phyloP scores from a whole-genome alignment of 2,797 vertebrate genomes.

The Xenops minutus region DNA sequence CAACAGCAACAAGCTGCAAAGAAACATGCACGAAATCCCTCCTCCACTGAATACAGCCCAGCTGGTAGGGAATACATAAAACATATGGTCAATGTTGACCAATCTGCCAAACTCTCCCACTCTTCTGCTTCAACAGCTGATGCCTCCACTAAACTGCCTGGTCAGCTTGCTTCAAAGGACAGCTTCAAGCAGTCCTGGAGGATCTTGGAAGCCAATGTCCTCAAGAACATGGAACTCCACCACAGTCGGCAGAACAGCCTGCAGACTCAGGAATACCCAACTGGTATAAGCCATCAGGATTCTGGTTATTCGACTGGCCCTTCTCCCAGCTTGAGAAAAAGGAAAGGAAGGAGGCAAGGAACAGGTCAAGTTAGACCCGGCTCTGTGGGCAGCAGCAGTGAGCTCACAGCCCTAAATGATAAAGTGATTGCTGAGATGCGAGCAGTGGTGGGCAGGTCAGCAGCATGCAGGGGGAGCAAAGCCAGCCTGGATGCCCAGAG shows the following conservation, averaged over 20 bases:
- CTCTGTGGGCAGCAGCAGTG: constrained; percentile 87
- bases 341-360: constrained; percentile 82
- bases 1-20: constrained; percentile 73
- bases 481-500: constrained; percentile 78
- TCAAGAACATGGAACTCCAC: constrained; percentile 85
- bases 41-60: constrained; percentile 86
- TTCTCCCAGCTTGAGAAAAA: constrained; percentile 87
- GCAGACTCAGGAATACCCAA: constrained; percentile 84
- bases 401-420: constrained; percentile 86
- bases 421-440: constrained; percentile 90
- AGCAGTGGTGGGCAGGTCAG: constrained; percentile 87
- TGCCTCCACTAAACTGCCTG: constrained; percentile 45
- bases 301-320: constrained; percentile 92
- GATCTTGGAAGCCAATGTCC: constrained; percentile 84
- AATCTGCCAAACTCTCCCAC: constrained; percentile 66
- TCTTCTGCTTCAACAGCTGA: constrained; percentile 27
- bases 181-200: constrained; percentile 84
- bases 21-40: constrained; percentile 78
- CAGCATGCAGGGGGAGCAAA: constrained; percentile 83
- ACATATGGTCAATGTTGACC: constrained; percentile 90
- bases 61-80: constrained; percentile 91
- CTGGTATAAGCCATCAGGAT: constrained; percentile 86
- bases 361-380: constrained; percentile 79
- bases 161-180: constrained; percentile 79
- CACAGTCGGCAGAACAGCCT: constrained; percentile 87